Base-by-base conservation (phyloP, 1,140 invertebrate species). In the Mesaphorura yosii region DNA sequence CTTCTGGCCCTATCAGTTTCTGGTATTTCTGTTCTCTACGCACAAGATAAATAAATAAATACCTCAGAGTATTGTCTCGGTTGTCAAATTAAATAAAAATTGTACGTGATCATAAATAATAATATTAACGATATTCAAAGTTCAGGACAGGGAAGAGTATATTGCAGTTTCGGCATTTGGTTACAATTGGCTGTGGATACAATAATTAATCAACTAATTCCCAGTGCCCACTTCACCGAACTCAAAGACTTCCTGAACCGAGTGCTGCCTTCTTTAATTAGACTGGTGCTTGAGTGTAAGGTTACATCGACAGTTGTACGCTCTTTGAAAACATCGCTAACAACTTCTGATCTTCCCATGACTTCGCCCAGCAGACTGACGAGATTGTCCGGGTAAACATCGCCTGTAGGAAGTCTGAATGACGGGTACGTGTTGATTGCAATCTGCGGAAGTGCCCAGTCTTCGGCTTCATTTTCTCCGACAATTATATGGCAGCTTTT, bases 351-450 rank as follows among this genome's bases (percentile, higher is more conserved):
- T 6, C 46, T 6, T 29, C 22, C 28, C 25, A 48, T 48, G 17
- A 48, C 29, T 7, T 27, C 26, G 3, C 10, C 5, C 4, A 48
- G 7, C 4, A 48, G 12, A 20, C 55, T 42, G 5, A 52, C 53
- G 20, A 59, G 27, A 49, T 59, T 59, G 6, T 26, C 31, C 14
- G 57, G 57, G 26, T 59, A 59, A 23, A 42, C 27, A 22, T 51
- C 53, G n/a, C 46, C 53, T 26, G 40, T 44, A 26, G 57, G 44
- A 7, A 59, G 50, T 20, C 48, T 4, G n/a, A n/a, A n/a, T n/a
- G n/a, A n/a, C n/a, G n/a, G n/a, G n/a, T n/a, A n/a, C 17, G 20
- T 27, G 15, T 38, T 38, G 26, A n/a, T 19, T 6, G 29, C 34
- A 17, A 52, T 20, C 39, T 20, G 10, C n/a, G 20, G 23, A 20